These are phyloP conservation scores for Charina bottae DNA, from an alignment of 2,113 vertebrate species.

Conservation along the genomic window DNA sequence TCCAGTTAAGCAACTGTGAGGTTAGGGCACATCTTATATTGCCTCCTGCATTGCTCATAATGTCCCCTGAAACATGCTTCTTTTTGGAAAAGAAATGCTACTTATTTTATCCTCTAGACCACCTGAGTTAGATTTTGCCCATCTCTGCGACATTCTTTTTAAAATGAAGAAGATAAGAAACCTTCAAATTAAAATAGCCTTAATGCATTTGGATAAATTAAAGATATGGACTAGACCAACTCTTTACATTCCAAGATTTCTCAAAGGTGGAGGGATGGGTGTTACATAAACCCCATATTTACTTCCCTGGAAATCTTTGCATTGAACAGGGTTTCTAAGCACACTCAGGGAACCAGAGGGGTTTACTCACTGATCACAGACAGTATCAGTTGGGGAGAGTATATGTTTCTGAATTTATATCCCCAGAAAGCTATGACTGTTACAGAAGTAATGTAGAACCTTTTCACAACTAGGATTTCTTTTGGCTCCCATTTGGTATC, in stretches of 20 bases:
- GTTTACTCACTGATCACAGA: neutral
- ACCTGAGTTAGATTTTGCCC: neutral
- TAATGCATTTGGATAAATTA: neutral
- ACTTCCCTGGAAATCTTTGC: neutral
- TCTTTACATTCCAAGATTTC: neutral
- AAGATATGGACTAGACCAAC: neutral
- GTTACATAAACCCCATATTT: neutral
- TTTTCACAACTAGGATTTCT: neutral
- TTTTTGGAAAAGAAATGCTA: neutral
- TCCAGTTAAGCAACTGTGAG: conserved; percentile 1
- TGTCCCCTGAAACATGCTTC: neutral
- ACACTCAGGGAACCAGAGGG: neutral
- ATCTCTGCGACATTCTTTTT: neutral
- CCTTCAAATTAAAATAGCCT: neutral
- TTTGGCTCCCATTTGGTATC: neutral
- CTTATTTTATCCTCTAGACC: neutral
- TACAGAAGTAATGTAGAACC: neutral
- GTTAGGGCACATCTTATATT: conserved; percentile 1
- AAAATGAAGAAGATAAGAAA: neutral
- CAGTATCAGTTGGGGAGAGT: neutral
- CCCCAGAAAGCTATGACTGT: neutral
- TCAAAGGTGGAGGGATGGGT: neutral
- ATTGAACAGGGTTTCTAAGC: neutral
- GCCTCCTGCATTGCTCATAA: neutral
- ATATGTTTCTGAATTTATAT: neutral